A percentile compares a stretch with the other conserved stretches of the same genome.
These are phyloP conservation scores for Corythornis vintsioides DNA, from an alignment of 2,113 vertebrate species.

Conservation along the genomic window DNA sequence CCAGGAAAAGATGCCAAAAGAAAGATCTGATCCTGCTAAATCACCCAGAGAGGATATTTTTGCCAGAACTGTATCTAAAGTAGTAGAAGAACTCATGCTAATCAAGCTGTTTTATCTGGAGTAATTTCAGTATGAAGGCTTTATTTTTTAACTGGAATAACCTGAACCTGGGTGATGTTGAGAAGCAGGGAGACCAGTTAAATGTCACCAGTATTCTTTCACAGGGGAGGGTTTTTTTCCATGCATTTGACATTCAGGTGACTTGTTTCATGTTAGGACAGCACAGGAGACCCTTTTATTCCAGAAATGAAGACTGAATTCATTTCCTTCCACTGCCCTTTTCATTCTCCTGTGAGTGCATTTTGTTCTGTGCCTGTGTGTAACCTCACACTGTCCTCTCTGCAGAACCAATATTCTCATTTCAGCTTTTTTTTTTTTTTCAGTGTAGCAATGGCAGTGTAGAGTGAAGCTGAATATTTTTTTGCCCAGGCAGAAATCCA, in stretches of 20 bases:
- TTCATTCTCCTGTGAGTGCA: not conserved
- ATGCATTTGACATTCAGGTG: not conserved
- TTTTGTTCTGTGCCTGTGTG: not conserved
- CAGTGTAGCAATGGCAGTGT: not conserved
- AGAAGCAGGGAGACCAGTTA: not conserved
- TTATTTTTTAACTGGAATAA: not conserved
- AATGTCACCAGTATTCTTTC: not conserved
- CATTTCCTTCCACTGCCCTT: not conserved
- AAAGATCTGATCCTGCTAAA: not conserved
- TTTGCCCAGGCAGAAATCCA: not conserved
- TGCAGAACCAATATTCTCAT: not conserved
- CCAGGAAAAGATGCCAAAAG: not conserved
- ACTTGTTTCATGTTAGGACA: not conserved
- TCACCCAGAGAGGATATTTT: not conserved
- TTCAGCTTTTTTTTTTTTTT: not conserved
- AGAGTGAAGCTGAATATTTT: not conserved
- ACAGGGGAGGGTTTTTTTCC: not conserved
- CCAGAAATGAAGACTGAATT: not conserved
- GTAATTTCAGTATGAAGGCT: not conserved
- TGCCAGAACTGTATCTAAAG: not conserved
- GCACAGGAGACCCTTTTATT: not conserved
- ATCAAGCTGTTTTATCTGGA: not conserved
- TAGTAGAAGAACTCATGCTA: not conserved
- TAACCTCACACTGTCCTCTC: not conserved
- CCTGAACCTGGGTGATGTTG: not conserved